phyloP scores from a whole-genome alignment of 37 sponge, comb jelly and placozoan genomes.

The Oscarella lobularis region DNA sequence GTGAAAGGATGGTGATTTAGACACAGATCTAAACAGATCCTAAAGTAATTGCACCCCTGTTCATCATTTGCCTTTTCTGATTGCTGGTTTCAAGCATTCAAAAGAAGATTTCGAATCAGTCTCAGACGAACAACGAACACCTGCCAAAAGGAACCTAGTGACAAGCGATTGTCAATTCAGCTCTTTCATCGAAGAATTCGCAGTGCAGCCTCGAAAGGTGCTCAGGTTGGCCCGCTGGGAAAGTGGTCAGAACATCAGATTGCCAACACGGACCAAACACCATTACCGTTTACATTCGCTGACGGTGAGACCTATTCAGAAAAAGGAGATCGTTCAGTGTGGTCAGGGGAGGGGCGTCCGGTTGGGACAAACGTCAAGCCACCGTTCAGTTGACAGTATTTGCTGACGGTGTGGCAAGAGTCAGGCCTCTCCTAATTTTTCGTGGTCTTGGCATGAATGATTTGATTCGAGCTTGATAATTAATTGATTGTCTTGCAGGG shows the following conservation, averaged over 20 bases:
- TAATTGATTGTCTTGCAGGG: too few species aligned
- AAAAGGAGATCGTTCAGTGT: conserved; percentile 18
- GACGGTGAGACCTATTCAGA: conserved; percentile 16
- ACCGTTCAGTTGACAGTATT: conserved; percentile 28
- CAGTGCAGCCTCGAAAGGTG: conserved; percentile 1
- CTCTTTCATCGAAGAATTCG: conserved; percentile 27
- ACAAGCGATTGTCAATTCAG: conserved; percentile 10
- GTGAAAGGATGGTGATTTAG: conserved; percentile 34
- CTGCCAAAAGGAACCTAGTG: conserved; percentile 15
- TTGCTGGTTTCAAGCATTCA: conserved; percentile 15
- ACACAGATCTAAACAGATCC: conserved; percentile 9
- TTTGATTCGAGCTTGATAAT: too few species aligned
- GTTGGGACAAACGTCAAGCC: conserved; percentile 32
- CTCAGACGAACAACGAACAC: conserved; percentile 9
- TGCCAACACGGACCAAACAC: too few species aligned
- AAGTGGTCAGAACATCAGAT: not conserved
- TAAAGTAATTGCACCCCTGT: conserved; percentile 2
- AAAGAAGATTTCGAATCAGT: conserved; percentile 7
- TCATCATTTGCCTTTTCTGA: not conserved
- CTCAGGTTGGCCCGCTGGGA: not conserved
- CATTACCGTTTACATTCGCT: conserved; percentile 29
- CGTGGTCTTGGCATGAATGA: too few species aligned
- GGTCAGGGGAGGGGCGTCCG: conserved; percentile 27
- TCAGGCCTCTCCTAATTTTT: conserved; percentile 25
- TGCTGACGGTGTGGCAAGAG: conserved; percentile 33